Evolutionary conservation across 2,888 invertebrate genomes (phyloP), one percentile per base, ranked within the genome.

Genomic region (Gastracanthus pulcherrimus): DNA sequence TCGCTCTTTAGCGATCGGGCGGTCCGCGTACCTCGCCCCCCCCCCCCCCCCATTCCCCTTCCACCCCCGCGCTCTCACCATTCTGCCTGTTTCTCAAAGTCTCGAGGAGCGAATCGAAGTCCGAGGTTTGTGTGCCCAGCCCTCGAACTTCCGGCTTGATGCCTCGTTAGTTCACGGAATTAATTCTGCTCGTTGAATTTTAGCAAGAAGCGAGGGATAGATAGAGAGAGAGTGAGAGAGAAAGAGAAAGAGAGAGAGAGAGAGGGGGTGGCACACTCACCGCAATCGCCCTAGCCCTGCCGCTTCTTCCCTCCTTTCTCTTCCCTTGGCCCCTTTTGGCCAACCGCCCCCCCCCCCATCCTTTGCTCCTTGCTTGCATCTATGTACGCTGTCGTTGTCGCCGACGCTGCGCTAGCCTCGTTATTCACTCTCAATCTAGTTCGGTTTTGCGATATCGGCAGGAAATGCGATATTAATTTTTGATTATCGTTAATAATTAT

Each of bases 151-250:
- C 86, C 85, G 83, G 85, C 84, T 85, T 84, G 84, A 86, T 84
- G 85, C 85, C 86, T 87, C 86, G 86, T 87, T 86, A 86, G 84
- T 84, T 85, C 83, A 83, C 79, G 83, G 84, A 86, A 87, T 87
- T 86, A 87, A 87, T 87, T 86, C 83, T 85, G 83, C 86, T 85
- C 85, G 82, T 84, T 85, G 86, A 87, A 85, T 87, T 85, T 86
- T 84, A 85, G 84, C 76, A 3, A 74, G 71, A 62, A 34, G 31
- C 16, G 31, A 64, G 41, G 6, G 34, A 38, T 13, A 16, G 34
- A 51, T 34, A 69, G 45, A 31, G 60, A 3, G 29, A 9, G 34
- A 4, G 36, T 7, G 16, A 26, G 48, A n/a, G n/a, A n/a, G n/a
- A 4, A 0, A 29, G 31, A 64, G 41, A 16, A 38, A 38, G 13